These are phyloP conservation scores for Aegotheles bennettii DNA, from an alignment of 2,113 vertebrate genomes.

Conservation along the genomic window DNA sequence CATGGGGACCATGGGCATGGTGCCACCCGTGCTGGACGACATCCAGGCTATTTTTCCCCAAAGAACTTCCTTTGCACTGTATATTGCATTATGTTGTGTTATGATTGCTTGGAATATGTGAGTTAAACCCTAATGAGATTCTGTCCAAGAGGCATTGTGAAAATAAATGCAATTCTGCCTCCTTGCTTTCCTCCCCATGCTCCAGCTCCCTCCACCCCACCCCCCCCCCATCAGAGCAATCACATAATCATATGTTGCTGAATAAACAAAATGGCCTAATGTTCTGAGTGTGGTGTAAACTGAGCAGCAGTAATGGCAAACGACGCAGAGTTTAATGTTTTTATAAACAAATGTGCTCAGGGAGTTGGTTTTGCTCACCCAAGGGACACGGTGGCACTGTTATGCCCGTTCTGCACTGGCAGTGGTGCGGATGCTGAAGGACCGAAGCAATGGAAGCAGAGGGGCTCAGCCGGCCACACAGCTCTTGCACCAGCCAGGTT, in stretches of 20 bases:
- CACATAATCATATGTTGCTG: neutral
- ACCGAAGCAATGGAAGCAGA: neutral
- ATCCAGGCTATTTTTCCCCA: neutral
- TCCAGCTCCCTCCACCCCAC: neutral
- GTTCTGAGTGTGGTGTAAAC: neutral
- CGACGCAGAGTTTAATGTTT: neutral
- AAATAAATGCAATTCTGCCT: neutral
- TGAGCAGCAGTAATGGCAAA: neutral
- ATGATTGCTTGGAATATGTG: neutral
- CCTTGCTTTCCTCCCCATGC: neutral
- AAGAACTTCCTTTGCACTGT: neutral
- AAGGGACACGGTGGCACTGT: neutral
- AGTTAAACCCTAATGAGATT: constrained; percentile 47
- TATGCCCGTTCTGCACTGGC: neutral
- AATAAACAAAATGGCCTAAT: constrained; percentile 20
- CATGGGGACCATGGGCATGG: rapidly evolving
- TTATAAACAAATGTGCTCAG: neutral
- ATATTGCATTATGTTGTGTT: neutral
- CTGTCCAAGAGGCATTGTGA: neutral
- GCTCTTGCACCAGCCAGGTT: neutral
- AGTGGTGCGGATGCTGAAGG: neutral
- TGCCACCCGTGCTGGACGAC: rapidly evolving
- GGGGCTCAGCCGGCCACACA: neutral
- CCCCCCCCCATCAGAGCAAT: neutral
- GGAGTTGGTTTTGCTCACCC: neutral